These are phyloP conservation scores for Mythimna vitellina DNA, from an alignment of 2,888 invertebrate species.

Conservation along the genomic window DNA sequence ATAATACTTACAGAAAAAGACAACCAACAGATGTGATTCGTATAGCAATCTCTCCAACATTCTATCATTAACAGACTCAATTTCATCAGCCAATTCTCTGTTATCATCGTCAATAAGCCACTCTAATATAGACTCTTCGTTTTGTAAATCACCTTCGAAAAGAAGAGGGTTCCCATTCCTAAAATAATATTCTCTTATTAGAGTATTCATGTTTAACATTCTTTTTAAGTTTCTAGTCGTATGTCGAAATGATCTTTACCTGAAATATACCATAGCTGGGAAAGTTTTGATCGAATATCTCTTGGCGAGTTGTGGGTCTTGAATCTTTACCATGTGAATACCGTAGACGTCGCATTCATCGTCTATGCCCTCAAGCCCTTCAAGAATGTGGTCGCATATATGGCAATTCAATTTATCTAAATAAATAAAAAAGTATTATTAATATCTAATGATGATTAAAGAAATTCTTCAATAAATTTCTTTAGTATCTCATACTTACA, in stretches of 20 bases:
- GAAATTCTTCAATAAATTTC: not conserved
- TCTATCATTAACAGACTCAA: constrained; percentile 97
- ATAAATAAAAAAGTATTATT: not conserved
- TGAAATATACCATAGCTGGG: constrained; percentile 97
- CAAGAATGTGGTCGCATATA: constrained; percentile 97
- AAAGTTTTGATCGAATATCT: constrained; percentile 98
- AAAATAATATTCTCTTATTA: constrained; percentile 2
- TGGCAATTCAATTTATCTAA: constrained; percentile 97
- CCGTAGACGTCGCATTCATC: constrained; percentile 98
- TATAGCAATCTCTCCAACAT: constrained; percentile 96
- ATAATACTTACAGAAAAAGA: constrained; percentile 95
- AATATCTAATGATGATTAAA: not conserved
- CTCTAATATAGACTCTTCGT: constrained; percentile 97
- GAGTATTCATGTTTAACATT: not conserved
- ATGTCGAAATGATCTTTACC: constrained; percentile 84
- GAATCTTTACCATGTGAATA: constrained; percentile 98
- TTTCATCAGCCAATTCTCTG: constrained; percentile 97
- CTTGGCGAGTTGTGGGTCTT: constrained; percentile 97
- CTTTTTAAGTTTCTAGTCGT: not conserved
- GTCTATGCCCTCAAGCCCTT: constrained; percentile 96
- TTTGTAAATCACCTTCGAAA: constrained; percentile 97
- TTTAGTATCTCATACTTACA: constrained; percentile 90
- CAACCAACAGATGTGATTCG: constrained; percentile 96
- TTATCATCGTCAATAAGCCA: constrained; percentile 98
- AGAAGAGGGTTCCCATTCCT: constrained; percentile 97